These are phyloP conservation scores for Idris sp. DNA, from an alignment of 1,140 invertebrate species.

Conservation along the genomic window DNA sequence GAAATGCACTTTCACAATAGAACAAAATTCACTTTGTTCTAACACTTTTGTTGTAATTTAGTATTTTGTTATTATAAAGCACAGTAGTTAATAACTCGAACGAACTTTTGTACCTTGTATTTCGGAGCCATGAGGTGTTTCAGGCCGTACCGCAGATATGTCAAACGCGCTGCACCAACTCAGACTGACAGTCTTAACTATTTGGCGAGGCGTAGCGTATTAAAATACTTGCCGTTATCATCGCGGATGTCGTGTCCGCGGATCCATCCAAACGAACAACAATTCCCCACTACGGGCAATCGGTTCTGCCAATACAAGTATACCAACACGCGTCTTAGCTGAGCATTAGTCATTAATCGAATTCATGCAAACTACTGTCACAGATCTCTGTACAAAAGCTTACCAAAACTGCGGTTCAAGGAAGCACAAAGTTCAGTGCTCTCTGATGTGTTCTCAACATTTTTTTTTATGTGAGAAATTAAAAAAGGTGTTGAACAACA, in stretches of 20 bases:
- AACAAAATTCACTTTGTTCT: too few relatives aligned
- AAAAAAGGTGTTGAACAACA: too few relatives aligned
- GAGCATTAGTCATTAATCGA: slow-evolving; percentile 32
- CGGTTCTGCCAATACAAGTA: slow-evolving; percentile 1
- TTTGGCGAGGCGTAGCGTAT: slow-evolving; percentile 30
- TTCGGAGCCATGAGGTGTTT: slow-evolving; percentile 27
- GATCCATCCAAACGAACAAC: slow-evolving; percentile 22
- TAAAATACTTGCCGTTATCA: slow-evolving; percentile 43
- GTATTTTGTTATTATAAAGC: too few relatives aligned
- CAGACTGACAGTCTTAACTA: slow-evolving; percentile 32
- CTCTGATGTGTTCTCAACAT: too few relatives aligned
- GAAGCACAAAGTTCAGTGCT: slow-evolving; percentile 20
- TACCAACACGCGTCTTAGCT: slow-evolving; percentile 10
- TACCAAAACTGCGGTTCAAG: slow-evolving; percentile 24
- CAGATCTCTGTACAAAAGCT: slow-evolving; percentile 7
- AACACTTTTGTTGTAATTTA: too few relatives aligned
- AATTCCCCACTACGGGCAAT: slow-evolving; percentile 11
- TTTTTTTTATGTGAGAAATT: too few relatives aligned
- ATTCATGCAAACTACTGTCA: slow-evolving; percentile 13
- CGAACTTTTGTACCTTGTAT: slow-evolving; percentile 32
- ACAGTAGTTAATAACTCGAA: too few relatives aligned
- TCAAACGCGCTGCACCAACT: slow-evolving; percentile 10
- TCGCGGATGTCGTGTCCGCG: slow-evolving; percentile 9
- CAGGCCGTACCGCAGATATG: neutral
- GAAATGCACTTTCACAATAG: too few relatives aligned